These are phyloP conservation scores for Fissipunctia ypsillon DNA, from an alignment of 2,888 invertebrate species.

Conservation along the genomic window DNA sequence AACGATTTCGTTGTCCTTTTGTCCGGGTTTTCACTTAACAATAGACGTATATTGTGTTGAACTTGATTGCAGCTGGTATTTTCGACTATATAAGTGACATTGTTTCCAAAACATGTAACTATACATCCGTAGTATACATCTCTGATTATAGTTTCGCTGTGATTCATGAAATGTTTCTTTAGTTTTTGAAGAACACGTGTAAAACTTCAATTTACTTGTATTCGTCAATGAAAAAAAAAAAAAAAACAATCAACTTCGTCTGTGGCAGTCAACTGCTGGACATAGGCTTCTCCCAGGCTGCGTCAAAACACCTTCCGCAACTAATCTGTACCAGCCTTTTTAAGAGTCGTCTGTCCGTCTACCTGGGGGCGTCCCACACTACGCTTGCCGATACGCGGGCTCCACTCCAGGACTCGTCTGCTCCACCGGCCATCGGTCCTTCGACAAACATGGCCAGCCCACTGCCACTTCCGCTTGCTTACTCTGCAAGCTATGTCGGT, in stretches of 20 bases:
- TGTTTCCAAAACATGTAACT: not conserved
- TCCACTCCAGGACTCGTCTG: too few relatives aligned
- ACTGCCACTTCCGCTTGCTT: too few relatives aligned
- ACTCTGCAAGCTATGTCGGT: too few relatives aligned
- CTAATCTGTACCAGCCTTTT: not conserved
- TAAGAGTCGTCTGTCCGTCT: not conserved
- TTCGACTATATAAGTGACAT: not conserved
- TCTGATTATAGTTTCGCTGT: constrained; percentile 1
- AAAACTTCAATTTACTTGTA: not conserved
- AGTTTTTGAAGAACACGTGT: not conserved
- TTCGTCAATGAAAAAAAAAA: too few relatives aligned
- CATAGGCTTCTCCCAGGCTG: not conserved
- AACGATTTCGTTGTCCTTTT: constrained; percentile 64
- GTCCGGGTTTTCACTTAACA: constrained; percentile 38
- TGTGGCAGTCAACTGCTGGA: not conserved
- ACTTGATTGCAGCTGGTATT: constrained; percentile 5
- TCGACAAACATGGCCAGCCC: too few relatives aligned
- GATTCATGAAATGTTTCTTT: not conserved
- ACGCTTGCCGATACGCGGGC: too few relatives aligned
- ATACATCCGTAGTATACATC: not conserved
- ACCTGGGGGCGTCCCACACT: too few relatives aligned
- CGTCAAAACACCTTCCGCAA: not conserved
- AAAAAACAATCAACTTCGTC: too few relatives aligned
- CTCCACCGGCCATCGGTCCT: too few relatives aligned
- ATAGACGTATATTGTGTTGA: too few relatives aligned